These are phyloP conservation scores for Emydoidea blandingii DNA, from an alignment of 2,797 vertebrate species.

Conservation along the genomic window DNA sequence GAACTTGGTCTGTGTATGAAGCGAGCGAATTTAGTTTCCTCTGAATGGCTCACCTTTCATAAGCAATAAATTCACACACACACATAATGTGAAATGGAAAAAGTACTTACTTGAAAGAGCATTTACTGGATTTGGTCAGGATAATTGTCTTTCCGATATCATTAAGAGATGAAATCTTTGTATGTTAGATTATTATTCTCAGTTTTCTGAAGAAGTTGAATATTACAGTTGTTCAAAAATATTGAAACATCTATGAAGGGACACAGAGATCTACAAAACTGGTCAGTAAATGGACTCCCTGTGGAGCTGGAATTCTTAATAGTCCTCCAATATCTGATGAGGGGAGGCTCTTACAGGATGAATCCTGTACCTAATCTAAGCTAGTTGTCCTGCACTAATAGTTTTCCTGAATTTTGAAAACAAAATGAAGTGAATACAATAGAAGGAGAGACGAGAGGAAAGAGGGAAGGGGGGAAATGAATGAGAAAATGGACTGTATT, in stretches of 20 bases:
- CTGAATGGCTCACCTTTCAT: background rate
- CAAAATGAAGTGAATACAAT: background rate
- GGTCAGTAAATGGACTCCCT: background rate
- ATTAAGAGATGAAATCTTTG: background rate
- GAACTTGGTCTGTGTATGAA: background rate
- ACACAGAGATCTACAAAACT: background rate
- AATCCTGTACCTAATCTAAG: constrained; percentile 38
- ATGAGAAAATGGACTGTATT: background rate
- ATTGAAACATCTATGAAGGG: background rate
- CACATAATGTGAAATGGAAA: background rate
- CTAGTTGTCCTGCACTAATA: background rate
- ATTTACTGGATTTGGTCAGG: background rate
- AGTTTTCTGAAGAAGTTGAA: background rate
- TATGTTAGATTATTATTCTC: constrained; percentile 4
- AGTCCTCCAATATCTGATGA: no score
- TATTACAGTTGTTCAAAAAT: background rate
- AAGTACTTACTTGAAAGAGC: background rate
- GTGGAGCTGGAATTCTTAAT: background rate
- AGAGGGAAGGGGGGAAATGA: background rate
- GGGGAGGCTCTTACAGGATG: background rate
- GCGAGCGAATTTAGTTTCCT: background rate
- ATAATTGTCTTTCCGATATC: background rate
- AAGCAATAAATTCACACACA: background rate
- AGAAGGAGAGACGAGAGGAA: background rate
- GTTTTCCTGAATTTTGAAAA: constrained; percentile 39